These are phyloP conservation scores for Plemyria rubiginata DNA, from an alignment of 2,888 invertebrate species.

Conservation along the genomic window DNA sequence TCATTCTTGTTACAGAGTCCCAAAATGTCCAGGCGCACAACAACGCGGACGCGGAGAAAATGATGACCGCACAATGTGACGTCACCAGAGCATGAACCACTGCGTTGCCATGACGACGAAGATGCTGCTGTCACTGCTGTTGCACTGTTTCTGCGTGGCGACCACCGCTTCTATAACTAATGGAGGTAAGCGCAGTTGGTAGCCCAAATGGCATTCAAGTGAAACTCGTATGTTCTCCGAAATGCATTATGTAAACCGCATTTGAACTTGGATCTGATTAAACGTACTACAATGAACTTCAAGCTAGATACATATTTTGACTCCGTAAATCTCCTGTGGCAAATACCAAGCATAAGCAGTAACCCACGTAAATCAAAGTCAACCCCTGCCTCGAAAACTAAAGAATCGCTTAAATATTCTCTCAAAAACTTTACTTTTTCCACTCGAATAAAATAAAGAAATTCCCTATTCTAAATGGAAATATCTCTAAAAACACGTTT, in stretches of 20 bases:
- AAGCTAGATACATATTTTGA: background rate
- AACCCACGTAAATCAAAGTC: slow-evolving; percentile 18
- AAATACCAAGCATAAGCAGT: background rate
- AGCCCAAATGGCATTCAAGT: background rate
- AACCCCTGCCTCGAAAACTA: slow-evolving; percentile 43
- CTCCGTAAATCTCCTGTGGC: background rate
- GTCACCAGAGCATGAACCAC: slow-evolving; percentile 42
- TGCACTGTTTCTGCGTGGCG: slow-evolving; percentile 74
- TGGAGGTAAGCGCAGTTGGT: slow-evolving; percentile 61
- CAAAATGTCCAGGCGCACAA: slow-evolving; percentile 26
- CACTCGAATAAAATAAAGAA: slow-evolving; percentile 58
- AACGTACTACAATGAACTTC: no score
- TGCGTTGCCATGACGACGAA: slow-evolving; percentile 61
- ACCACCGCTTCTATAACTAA: slow-evolving; percentile 73
- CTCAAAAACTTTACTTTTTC: slow-evolving; percentile 60
- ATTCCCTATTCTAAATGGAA: slow-evolving; percentile 47
- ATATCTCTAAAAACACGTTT: slow-evolving; percentile 54
- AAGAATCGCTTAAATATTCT: slow-evolving; percentile 64
- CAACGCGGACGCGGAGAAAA: slow-evolving; percentile 41
- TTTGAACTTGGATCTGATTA: no score
- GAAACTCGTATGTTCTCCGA: background rate
- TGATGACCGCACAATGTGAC: slow-evolving; percentile 45
- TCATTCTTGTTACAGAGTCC: slow-evolving; percentile 33
- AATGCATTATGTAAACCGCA: no score
- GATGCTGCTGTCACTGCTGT: slow-evolving; percentile 70